phyloP scores from a whole-genome alignment of 1,140 invertebrate species.

The Aporrectodea caliginosa region DNA sequence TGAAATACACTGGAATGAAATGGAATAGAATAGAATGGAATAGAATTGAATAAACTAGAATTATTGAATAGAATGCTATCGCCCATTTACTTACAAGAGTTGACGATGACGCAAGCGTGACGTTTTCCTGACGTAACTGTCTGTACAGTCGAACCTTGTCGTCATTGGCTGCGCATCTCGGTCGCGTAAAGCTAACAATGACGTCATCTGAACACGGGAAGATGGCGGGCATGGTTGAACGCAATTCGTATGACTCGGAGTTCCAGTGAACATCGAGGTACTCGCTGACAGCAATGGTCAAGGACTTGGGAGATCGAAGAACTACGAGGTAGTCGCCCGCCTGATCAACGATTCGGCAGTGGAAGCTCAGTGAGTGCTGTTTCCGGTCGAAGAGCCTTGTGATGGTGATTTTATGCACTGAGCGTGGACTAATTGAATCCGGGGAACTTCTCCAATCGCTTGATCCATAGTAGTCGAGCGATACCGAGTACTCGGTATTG shows the following conservation, averaged over 20 bases:
- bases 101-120: background rate
- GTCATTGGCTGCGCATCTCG: background rate
- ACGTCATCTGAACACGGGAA: background rate
- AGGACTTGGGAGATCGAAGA: background rate
- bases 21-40: background rate
- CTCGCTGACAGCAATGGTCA: background rate
- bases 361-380: background rate
- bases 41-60: background rate
- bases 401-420: background rate
- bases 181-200: background rate
- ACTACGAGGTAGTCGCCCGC: background rate
- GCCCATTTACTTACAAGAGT: background rate
- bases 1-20: background rate
- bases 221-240: background rate
- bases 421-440: too few species aligned
- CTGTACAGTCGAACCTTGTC: background rate
- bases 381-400: background rate
- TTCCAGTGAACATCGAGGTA: background rate
- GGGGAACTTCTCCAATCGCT: background rate
- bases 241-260: background rate
- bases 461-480: background rate
- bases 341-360: background rate
- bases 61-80: background rate
- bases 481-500: background rate
- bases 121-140: background rate